Evolutionary conservation across 2,113 vertebrate species (phyloP), one percentile per base, ranked within the genome.

Genomic region (Pachycephala philippinensis): DNA sequence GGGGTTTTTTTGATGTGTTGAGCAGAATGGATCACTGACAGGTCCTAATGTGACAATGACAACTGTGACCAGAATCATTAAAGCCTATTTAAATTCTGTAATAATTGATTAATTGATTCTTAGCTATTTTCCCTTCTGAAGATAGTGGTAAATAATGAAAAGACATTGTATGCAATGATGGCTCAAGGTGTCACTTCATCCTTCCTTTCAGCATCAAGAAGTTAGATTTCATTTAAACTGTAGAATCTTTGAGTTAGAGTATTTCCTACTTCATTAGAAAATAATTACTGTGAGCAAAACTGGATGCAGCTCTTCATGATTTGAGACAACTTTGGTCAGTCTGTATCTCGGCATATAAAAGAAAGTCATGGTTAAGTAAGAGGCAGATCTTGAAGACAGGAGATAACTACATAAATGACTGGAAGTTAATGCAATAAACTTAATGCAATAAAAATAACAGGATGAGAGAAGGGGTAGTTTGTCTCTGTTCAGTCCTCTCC

Each of bases 401-500:
- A 40, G 31, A 22, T 77, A 49, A n/a, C 49, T 49, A 14, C 13
- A 26, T 35, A 28, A 90, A 61, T 39, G 30, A n/a, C 20, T 71
- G 35, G 52, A 68, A 93, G 23, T 40, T 70, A 66, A 71, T 64
- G 45, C 31, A 64, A 24, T 77, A 33, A 50, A 39, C 35, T 57
- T 57, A 14, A 40, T 39, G 37, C 37, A 39, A 39, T 39, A 39
- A 39, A 39, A 39, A 39, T 39, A 47, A 90, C 12, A n/a, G 37
- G 27, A 50, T 81, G 60, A 71, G 66, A 40, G 47, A 59, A 70
- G 15, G 7, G 3, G 4, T 57, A 27, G 30, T 56, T 87, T 80
- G 22, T 12, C 30, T 70, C 56, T n/a, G 19, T 33, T 93, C 35
- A 33, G 0, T 52, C 8, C 4, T 3, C 3, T 1, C 9, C 28